phyloP scores from a whole-genome alignment of 2,888 invertebrate genomes.

The Osedax frankpressi region DNA sequence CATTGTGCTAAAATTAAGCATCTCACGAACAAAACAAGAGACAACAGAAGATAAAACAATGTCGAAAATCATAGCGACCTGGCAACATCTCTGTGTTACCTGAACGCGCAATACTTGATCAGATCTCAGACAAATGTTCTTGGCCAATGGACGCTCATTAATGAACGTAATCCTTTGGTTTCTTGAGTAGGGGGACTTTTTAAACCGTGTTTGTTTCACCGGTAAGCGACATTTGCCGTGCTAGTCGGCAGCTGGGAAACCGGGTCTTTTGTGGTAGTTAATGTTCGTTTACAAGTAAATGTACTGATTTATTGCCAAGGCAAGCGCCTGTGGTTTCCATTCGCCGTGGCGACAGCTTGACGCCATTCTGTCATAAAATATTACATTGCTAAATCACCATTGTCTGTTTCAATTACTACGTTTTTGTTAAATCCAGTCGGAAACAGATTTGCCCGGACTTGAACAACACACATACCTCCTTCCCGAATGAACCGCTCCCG shows the following conservation, averaged over 20 bases:
- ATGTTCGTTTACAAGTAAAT: slow-evolving; percentile 4
- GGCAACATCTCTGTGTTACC: background rate
- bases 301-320: background rate
- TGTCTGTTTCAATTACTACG: background rate
- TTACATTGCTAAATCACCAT: background rate
- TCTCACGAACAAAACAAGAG: background rate
- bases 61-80: background rate
- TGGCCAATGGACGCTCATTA: background rate
- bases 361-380: background rate
- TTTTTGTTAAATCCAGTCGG: background rate
- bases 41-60: background rate
- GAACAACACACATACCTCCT: slow-evolving; percentile 1
- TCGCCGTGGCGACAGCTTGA: background rate
- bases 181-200: background rate
- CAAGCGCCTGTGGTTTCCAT: background rate
- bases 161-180: background rate
- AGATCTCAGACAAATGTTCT: slow-evolving; percentile 2
- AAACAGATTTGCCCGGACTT: background rate
- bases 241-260: background rate
- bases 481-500: background rate
- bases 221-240: slow-evolving; percentile 6
- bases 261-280: background rate
- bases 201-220: background rate
- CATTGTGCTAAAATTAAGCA: background rate
- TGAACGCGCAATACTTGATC: background rate